Conservation (phyloP, 2,113 vertebrate species). For the Pelobates fuscus region DNA sequence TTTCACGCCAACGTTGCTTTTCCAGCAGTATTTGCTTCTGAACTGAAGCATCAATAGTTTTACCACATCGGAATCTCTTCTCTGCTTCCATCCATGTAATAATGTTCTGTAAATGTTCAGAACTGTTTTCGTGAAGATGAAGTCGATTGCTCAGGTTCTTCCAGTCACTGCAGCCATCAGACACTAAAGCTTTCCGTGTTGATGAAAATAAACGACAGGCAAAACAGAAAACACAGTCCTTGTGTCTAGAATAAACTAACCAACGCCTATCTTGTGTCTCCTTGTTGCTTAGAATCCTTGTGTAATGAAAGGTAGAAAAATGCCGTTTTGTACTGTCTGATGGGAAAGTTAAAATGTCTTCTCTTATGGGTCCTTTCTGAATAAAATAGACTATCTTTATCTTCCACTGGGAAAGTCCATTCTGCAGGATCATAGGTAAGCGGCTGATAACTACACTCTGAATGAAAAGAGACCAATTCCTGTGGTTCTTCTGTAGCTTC, state of each 20-base stretch:
- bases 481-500: too few relatives aligned
- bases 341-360: too few relatives aligned
- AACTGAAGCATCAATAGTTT: conserved; percentile 13
- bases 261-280: not conserved
- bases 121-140: not conserved
- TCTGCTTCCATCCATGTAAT: conserved; percentile 1
- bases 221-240: not conserved
- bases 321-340: too few relatives aligned
- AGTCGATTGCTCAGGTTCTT: not conserved
- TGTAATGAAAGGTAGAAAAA: too few relatives aligned
- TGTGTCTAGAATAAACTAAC: conserved; percentile 1
- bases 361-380: too few relatives aligned
- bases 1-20: too few relatives aligned
- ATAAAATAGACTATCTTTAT: too few relatives aligned
- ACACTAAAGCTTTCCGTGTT: not conserved
- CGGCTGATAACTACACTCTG: too few relatives aligned
- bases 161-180: not conserved
- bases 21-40: not conserved
- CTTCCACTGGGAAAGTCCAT: too few relatives aligned
- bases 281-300: not conserved
- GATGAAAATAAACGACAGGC: not conserved
- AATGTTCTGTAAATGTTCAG: not conserved
- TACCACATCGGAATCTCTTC: conserved; percentile 7
- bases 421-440: too few relatives aligned
- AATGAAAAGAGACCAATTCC: too few relatives aligned